phyloP scores from a whole-genome alignment of 2,888 invertebrate genomes.

The Salpingus planirostris region DNA sequence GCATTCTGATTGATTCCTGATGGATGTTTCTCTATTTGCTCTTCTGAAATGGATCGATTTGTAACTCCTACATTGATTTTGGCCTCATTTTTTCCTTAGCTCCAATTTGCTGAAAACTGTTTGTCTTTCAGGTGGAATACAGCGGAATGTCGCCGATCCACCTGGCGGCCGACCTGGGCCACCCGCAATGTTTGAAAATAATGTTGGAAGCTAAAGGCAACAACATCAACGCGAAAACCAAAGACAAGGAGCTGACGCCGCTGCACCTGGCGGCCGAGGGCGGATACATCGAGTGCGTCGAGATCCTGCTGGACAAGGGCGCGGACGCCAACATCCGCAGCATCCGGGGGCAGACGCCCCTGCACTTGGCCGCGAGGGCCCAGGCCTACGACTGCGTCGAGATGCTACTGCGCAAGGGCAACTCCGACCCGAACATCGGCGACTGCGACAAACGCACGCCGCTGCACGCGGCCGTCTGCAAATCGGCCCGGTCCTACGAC shows the following conservation, averaged over 20 bases:
- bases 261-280: conserved; percentile 83
- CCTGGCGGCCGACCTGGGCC: conserved; percentile 70
- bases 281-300: conserved; percentile 74
- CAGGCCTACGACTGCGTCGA: conserved; percentile 77
- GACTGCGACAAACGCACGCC: conserved; percentile 77
- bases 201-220: conserved; percentile 65
- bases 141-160: conserved; percentile 74
- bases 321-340: conserved; percentile 69
- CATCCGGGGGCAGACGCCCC: conserved; percentile 71
- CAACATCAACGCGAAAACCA: conserved; percentile 61
- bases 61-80: too few species aligned
- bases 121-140: too few species aligned
- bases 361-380: conserved; percentile 76
- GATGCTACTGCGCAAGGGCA: conserved; percentile 61
- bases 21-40: too few species aligned
- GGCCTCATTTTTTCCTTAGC: too few species aligned
- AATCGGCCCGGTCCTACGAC: conserved; percentile 71
- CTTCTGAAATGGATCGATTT: too few species aligned
- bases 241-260: conserved; percentile 68
- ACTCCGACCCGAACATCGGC: conserved; percentile 68
- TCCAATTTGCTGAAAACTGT: too few species aligned
- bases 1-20: too few species aligned
- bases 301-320: conserved; percentile 60
- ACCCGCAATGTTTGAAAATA: conserved; percentile 64
- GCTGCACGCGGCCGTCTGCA: conserved; percentile 76